Base-by-base conservation (phyloP, 1,140 invertebrate genomes). In the Eufriesea mexicana region DNA sequence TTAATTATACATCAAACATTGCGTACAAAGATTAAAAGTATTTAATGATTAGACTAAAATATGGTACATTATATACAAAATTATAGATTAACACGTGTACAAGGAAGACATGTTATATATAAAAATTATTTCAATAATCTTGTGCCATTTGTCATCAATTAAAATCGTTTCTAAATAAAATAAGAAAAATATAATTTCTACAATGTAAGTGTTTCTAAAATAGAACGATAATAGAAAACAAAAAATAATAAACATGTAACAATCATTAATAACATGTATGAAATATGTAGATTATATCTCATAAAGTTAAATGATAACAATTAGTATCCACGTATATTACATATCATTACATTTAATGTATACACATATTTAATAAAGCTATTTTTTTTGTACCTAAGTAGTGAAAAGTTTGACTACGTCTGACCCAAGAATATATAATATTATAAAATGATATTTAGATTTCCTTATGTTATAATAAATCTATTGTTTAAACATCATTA, bases 51-150 rank as follows among this genome's bases (percentile, higher is more conserved):
- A 72, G 0, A 23, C 8, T 79, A 64, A 49, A 55, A 12, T 83
- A 78, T 79, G n/a, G 47, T 83, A 83, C 75, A 83, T 18, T 84
- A 72, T 79, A 42, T 83, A 84, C 68, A 79, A 72, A 84, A 84
- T 72, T 54, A 72, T 62, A 55, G 16, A 67, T 81, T 57, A 80
- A 73, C 9, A 18, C n/a, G n/a, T 55, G 5, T 68, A 51, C 14
- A 35, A 66, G 66, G 66, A 84, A 84, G 82, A 79, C 82, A 72
- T 35, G 51, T 79, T 76, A 35, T 72, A 72, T 79, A 42, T 42
- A 57, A 71, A 25, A 55, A 78, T 49, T 70, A 71, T 83, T 59
- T 49, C 18, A 47, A 55, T 59, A 49, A 66, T 59, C 55, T 83
- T 84, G 82, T 79, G 82, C 68, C 35, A 55, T 64, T 0, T 42